Base-by-base conservation (phyloP, 2,888 invertebrate species). In the Limenitis camilla region DNA sequence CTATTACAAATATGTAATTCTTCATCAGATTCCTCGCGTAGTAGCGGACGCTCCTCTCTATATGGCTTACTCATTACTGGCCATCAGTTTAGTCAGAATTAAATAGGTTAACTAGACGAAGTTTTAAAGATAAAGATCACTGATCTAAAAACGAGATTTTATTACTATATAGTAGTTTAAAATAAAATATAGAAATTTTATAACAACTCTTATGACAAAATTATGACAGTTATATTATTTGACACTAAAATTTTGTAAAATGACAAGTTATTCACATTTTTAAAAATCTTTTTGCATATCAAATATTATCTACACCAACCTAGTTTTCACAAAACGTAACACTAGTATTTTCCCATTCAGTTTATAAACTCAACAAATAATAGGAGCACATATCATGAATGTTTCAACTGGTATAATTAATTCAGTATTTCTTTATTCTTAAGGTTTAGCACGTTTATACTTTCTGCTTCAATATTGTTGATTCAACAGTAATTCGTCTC, bases 401-500 rank as follows among this genome's bases (percentile, higher is more conserved):
- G 35, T 35, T 10, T 40, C 5, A 28, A 40, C n/a, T 40, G n/a
- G 10, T 40, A 27, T 45, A 42, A 31, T n/a, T 32, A 30, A 28
- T 49, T 28, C 19, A 56, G 35, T 11, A 32, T 47, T 47, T 50
- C 10, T 28, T 40, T 47, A 39, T 58, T 58, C 47, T 11, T 48
- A 27, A 45, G 46, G 41, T 40, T 47, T 48, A 27, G 46, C 76
- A 79, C 75, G 80, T 82, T 76, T 76, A 68, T 58, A 67, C 70
- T 75, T 77, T 72, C 71, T 75, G 76, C 70, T 63, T 65, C 78
- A 76, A 82, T 77, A 72, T 66, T 80, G 82, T 85, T 84, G 76
- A 76, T 68, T 76, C 74, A 83, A 84, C 76, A 84, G 64, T 61
- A 61, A 76, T 82, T 81, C 67, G 79, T 74, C 78, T 76, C 84